These are phyloP conservation scores for Drosophila colorata DNA, from an alignment of 2,888 invertebrate species.

Conservation along the genomic window DNA sequence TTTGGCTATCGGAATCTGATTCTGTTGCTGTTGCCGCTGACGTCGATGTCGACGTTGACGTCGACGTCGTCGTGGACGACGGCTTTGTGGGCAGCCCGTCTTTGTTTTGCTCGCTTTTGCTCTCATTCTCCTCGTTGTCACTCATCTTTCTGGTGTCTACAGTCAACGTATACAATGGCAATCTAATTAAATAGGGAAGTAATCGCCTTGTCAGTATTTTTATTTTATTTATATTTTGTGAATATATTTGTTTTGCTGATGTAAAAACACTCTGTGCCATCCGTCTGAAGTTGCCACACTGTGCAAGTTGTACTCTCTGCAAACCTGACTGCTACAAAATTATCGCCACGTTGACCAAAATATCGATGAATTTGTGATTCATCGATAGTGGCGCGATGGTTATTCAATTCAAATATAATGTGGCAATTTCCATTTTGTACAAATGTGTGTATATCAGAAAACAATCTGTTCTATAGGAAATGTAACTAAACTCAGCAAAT, in stretches of 20 bases:
- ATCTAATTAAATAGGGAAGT: not conserved
- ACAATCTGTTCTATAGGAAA: no score
- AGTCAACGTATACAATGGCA: not conserved
- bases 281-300: slow-evolving; percentile 36
- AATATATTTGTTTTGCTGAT: slow-evolving; percentile 25
- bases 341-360: not conserved
- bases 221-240: slow-evolving; percentile 13
- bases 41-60: slow-evolving; percentile 4
- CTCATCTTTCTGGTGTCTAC: slow-evolving; percentile 30
- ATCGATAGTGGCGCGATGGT: not conserved
- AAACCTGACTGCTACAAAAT: slow-evolving; percentile 30
- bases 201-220: slow-evolving; percentile 9
- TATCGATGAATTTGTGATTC: not conserved
- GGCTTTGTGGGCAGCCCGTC: slow-evolving; percentile 3
- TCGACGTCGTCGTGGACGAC: slow-evolving; percentile 12
- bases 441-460: no score
- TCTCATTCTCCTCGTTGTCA: slow-evolving; percentile 26
- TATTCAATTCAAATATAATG: not conserved
- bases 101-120: slow-evolving; percentile 5
- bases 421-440: not conserved
- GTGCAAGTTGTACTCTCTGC: rapidly evolving
- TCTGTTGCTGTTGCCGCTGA: slow-evolving; percentile 14
- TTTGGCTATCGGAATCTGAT: slow-evolving; percentile 33
- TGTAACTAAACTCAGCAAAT: no score
- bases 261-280: slow-evolving; percentile 17